These are phyloP conservation scores for Lepidochrysops patricia DNA, from an alignment of 2,888 invertebrate genomes.

Conservation along the genomic window DNA sequence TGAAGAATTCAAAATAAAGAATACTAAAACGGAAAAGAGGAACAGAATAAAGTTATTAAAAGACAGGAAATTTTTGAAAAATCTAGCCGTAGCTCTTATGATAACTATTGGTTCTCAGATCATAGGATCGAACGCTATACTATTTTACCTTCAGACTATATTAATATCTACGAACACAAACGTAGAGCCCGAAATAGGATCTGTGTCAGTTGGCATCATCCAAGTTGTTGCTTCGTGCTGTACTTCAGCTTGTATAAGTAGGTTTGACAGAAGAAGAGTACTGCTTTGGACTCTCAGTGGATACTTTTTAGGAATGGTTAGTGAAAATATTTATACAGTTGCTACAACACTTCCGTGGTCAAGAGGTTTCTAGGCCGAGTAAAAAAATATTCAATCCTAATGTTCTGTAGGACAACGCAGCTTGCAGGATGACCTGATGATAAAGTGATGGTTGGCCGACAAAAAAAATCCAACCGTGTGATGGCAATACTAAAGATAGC, in stretches of 20 bases:
- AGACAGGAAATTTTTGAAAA: not conserved
- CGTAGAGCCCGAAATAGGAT: conserved; percentile 9
- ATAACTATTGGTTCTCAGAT: not conserved
- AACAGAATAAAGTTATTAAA: not conserved
- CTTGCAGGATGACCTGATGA: no score
- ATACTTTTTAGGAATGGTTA: conserved; percentile 12
- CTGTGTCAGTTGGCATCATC: not conserved
- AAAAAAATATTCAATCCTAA: no score
- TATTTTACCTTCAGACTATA: conserved; percentile 13
- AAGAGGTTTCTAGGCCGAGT: no score
- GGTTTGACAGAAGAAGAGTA: not conserved
- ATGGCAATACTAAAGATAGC: no score
- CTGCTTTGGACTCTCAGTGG: conserved; percentile 6
- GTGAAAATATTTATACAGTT: no score
- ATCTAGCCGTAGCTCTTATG: conserved; percentile 11
- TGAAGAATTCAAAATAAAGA: not conserved
- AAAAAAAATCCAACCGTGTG: no score
- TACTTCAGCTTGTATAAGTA: not conserved
- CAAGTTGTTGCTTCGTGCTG: conserved; percentile 3
- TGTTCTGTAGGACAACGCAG: no score
- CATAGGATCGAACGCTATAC: conserved; percentile 3
- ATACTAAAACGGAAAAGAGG: not conserved
- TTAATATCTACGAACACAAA: conserved; percentile 13
- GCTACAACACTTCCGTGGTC: no score
- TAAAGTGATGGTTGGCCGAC: no score